Evolutionary conservation across 2,888 invertebrate species (phyloP).

Genomic region (Trichacis sp.): DNA sequence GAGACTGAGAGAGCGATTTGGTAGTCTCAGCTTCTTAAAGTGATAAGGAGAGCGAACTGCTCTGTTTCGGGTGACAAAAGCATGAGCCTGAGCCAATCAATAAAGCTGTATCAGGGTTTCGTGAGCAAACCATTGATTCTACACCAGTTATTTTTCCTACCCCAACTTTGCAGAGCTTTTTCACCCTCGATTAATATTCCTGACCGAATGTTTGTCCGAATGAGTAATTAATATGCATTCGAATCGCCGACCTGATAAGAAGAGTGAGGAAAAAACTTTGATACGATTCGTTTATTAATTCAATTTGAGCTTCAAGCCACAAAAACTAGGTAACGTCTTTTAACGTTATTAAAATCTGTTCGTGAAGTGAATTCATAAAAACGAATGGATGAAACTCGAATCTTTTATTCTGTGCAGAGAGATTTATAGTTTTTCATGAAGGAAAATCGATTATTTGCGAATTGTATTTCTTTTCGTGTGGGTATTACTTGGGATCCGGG

Average conservation of each 20-base stretch:
- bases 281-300: neutral
- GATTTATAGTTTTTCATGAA: no score
- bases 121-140: slow-evolving; percentile 35
- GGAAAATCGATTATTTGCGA: no score
- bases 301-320: neutral
- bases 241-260: neutral
- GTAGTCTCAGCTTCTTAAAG: slow-evolving; percentile 38
- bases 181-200: neutral
- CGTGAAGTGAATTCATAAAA: neutral
- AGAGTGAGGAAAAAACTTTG: neutral
- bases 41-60: slow-evolving; percentile 38
- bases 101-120: slow-evolving; percentile 39
- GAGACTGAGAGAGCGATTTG: slow-evolving; percentile 30
- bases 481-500: no score
- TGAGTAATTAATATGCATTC: neutral
- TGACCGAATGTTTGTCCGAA: neutral
- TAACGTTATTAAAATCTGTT: neutral
- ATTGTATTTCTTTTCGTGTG: no score
- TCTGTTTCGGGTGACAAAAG: slow-evolving; percentile 38
- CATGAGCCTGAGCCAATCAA: slow-evolving; percentile 37
- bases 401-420: no score
- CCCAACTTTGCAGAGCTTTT: no score
- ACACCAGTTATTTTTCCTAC: no score
- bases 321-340: neutral
- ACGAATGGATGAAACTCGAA: neutral